A percentile compares a stretch with the other conserved stretches of the same genome.
Evolutionary conservation across 1,140 invertebrate species (phyloP).

Genomic region (Octopus sinensis): DNA sequence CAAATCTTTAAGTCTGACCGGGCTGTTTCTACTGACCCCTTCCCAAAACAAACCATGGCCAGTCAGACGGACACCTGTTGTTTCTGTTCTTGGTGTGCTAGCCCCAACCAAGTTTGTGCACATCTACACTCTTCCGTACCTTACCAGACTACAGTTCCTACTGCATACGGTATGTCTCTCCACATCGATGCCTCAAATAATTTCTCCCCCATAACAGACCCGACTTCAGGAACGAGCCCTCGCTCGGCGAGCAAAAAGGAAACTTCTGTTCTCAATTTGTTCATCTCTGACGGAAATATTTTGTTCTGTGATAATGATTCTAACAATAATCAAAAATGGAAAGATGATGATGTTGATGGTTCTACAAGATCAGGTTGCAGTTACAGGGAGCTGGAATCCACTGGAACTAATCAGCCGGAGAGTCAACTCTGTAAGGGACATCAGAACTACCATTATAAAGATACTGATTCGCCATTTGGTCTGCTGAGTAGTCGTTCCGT

Average conservation of each 20-base stretch:
- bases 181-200: not conserved
- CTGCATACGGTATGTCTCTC: not conserved
- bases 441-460: too few relatives aligned
- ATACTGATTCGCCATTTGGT: too few relatives aligned
- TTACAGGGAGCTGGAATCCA: too few relatives aligned
- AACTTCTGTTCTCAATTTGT: not conserved
- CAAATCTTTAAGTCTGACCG: not conserved
- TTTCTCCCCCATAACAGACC: not conserved
- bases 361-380: too few relatives aligned
- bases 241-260: not conserved
- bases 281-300: not conserved
- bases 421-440: too few relatives aligned
- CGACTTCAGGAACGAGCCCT: not conserved
- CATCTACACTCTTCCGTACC: too few relatives aligned
- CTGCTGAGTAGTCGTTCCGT: too few relatives aligned
- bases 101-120: not conserved
- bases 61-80: not conserved
- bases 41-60: not conserved
- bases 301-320: constrained; percentile 12
- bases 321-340: not conserved
- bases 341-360: not conserved
- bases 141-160: not conserved
- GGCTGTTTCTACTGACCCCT: not conserved
- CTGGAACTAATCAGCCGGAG: too few relatives aligned
- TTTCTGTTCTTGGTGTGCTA: not conserved